Conservation (phyloP, 2,888 invertebrate genomes). For the Hermodice carunculata region DNA sequence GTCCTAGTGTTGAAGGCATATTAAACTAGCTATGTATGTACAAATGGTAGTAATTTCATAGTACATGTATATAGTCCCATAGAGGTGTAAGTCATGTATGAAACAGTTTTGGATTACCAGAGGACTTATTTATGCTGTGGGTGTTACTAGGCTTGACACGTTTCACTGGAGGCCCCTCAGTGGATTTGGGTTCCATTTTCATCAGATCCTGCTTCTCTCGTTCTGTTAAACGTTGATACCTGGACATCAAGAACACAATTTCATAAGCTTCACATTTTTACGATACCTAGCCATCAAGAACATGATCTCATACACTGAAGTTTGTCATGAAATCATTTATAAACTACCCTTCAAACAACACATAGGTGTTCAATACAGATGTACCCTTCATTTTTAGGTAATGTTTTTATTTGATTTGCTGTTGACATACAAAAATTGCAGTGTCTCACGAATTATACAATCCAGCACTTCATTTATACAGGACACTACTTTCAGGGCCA, state of each 20-base stretch:
- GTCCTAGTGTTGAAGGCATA: too few relatives aligned
- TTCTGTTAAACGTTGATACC: conserved; percentile 62
- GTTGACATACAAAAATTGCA: too few relatives aligned
- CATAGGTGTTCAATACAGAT: too few relatives aligned
- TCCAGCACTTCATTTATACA: too few relatives aligned
- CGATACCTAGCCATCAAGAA: not conserved
- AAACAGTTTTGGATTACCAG: not conserved
- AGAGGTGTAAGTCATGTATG: not conserved
- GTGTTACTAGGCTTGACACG: conserved; percentile 37
- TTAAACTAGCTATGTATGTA: too few relatives aligned
- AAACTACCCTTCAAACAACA: too few relatives aligned
- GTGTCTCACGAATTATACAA: too few relatives aligned
- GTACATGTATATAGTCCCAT: not conserved
- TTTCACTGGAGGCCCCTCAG: conserved; percentile 59
- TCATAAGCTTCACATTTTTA: not conserved
- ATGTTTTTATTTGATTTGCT: too few relatives aligned
- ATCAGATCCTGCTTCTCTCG: conserved; percentile 59
- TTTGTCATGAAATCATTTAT: not conserved
- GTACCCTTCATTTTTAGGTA: too few relatives aligned
- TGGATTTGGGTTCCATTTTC: conserved; percentile 39
- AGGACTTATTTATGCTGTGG: conserved; percentile 3
- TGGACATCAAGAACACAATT: conserved; percentile 24
- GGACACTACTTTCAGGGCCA: too few relatives aligned
- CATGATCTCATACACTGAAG: not conserved
- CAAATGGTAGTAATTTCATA: not conserved